Base-by-base conservation (phyloP, 2,888 invertebrate species). In the Sympetrum striolatum region DNA sequence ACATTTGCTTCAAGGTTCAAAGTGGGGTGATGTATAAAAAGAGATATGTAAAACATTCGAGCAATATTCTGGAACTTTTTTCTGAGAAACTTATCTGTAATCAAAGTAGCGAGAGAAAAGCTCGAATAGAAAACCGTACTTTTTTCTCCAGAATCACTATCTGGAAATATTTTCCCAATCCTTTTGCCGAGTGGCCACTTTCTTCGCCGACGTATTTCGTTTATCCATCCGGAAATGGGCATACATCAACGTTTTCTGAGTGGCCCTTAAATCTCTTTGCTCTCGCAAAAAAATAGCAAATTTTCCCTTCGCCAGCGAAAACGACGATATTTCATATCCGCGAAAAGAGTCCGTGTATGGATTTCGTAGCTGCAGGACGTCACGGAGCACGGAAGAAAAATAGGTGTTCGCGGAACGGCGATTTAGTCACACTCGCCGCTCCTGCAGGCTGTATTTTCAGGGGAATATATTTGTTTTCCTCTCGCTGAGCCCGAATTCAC, bases 261-360 rank as follows among this genome's bases (percentile, higher is more conserved):
- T 39, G 81, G 15, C 48, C 44, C 81, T 81, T 81, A 81, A 81
- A 81, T 81, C 81, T 81, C 81, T 44, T 53, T 53, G 18, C 81
- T n/a, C 14, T 44, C 81, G 81, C 81, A 44, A 44, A 81, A 81
- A 81, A 81, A 81, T 44, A 22, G 14, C 25, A 39, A 48, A 81
- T 18, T 81, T 73, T 73, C 31, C 81, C 81, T 39, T n/a, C 44
- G 48, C 48, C 1, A 48, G 81, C 44, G 81, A 48, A 81, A 48
- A 81, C 44, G 81, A 25, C 25, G 22, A 81, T 81, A 44, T 81
- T 48, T 81, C 81, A 81, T 81, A 44, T 81, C 81, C 48, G 44
- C 44, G 73, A 64, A 64, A 60, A n/a, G 64, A 73, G 73, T 25
- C 25, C 25, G 73, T 14, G 73, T 73, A 73, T 25, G 73, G 73